Percentiles rank a stretch among this genome's conserved stretches.
phyloP scores from a whole-genome alignment of 2,797 vertebrate species.

The Cirrhinus molitorella region DNA sequence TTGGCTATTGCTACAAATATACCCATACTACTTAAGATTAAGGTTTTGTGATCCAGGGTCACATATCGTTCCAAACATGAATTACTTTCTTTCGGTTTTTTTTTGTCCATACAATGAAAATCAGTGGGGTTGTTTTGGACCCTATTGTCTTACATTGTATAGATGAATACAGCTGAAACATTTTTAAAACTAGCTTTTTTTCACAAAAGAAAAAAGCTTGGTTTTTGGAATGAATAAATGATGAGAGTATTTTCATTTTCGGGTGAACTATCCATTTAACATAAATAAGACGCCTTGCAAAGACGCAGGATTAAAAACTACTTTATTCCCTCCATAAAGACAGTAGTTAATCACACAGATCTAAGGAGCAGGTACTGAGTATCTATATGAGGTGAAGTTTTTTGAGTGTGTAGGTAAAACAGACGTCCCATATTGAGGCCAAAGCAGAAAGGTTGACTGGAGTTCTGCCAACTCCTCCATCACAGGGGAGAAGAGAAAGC shows the following conservation, averaged over 20 bases:
- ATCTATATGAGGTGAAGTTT: slow-evolving; percentile 36
- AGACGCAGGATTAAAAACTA: neutral
- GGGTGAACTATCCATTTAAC: neutral
- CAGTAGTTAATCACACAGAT: slow-evolving; percentile 34
- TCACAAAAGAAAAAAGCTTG: neutral
- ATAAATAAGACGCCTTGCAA: neutral
- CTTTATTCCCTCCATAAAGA: slow-evolving; percentile 5
- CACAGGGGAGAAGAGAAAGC: slow-evolving; percentile 60
- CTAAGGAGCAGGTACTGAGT: slow-evolving; percentile 31
- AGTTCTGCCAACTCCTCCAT: slow-evolving; percentile 59
- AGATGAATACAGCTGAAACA: neutral
- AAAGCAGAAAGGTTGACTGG: slow-evolving; percentile 60
- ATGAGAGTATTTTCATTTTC: slow-evolving; percentile 6
- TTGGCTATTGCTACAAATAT: too few relatives aligned
- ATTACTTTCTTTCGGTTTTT: neutral
- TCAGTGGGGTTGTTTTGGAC: neutral
- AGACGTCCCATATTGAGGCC: slow-evolving; percentile 51
- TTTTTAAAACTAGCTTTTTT: neutral
- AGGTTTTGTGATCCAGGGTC: too few relatives aligned
- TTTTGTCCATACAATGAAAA: neutral
- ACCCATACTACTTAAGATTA: too few relatives aligned
- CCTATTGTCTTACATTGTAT: neutral
- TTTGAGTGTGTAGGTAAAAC: slow-evolving; percentile 48
- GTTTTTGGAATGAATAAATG: neutral
- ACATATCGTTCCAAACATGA: neutral